These are phyloP conservation scores for Proteles cristata DNA, from an alignment of 2,113 vertebrate genomes.

Conservation along the genomic window DNA sequence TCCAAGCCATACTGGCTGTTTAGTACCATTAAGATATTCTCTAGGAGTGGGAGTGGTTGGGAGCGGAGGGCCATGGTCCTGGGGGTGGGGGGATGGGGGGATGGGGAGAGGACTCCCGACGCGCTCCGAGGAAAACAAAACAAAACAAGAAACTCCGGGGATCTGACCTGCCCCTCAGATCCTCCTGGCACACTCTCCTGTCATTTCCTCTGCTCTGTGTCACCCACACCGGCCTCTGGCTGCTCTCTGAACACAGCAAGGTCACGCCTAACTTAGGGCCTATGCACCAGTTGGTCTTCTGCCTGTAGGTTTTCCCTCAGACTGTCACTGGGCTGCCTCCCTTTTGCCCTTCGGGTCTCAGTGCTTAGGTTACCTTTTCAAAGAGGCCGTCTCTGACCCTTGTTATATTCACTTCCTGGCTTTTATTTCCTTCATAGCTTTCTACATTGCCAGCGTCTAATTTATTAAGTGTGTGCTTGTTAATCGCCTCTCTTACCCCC, in stretches of 20 bases:
- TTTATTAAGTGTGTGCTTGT: not conserved
- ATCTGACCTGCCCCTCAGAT: not conserved
- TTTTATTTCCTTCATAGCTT: not conserved
- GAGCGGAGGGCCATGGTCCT: not conserved
- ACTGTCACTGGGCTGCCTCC: not conserved
- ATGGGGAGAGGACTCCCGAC: too few relatives aligned
- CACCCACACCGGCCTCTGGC: not conserved
- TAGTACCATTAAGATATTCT: not conserved
- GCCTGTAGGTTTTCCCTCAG: not conserved
- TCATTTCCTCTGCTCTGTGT: not conserved
- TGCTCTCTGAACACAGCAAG: constrained; percentile 41
- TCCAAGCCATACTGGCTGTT: not conserved
- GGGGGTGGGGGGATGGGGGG: too few relatives aligned
- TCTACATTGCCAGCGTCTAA: not conserved
- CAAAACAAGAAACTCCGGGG: too few relatives aligned
- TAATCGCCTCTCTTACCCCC: not conserved
- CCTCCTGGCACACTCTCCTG: not conserved
- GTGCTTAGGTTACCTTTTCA: not conserved
- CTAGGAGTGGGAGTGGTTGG: not conserved
- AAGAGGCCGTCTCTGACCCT: not conserved
- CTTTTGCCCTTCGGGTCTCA: constrained; percentile 13
- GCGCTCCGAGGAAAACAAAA: too few relatives aligned
- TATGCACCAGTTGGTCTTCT: not conserved
- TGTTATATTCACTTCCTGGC: not conserved
- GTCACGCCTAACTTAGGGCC: constrained; percentile 31